Conservation (phyloP, 2,888 invertebrate genomes). For the Cerastoderma edule region DNA sequence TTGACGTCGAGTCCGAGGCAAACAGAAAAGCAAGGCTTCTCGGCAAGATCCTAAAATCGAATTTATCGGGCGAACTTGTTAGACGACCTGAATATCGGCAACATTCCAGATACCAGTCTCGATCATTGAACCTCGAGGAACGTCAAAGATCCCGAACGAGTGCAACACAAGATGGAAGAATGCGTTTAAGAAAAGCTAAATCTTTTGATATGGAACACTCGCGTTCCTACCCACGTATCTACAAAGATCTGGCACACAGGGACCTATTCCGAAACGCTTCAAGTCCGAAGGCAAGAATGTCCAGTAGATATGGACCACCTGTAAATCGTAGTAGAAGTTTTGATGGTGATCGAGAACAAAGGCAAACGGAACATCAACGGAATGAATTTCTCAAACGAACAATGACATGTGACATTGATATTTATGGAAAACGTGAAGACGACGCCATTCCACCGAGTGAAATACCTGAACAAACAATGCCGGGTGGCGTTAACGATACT, state of each 20-base stretch:
- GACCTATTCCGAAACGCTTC: neutral
- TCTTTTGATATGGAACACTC: neutral
- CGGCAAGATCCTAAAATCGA: slow-evolving; percentile 19
- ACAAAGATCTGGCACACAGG: neutral
- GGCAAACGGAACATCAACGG: neutral
- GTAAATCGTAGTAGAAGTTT: neutral
- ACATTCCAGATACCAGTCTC: slow-evolving; percentile 11
- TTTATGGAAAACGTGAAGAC: too few species aligned
- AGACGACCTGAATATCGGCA: slow-evolving; percentile 16
- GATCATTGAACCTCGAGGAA: neutral
- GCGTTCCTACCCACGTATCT: neutral
- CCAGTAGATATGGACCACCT: neutral
- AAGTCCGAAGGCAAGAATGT: neutral
- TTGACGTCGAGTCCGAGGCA: neutral
- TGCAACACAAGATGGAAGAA: neutral
- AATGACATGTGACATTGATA: too few species aligned
- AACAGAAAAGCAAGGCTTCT: neutral
- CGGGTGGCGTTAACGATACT: too few species aligned
- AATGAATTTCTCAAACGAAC: too few species aligned
- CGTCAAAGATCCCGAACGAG: neutral
- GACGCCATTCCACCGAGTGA: too few species aligned
- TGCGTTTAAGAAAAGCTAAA: slow-evolving; percentile 2
- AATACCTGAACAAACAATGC: too few species aligned
- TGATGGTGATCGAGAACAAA: neutral
- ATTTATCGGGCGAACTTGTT: slow-evolving; percentile 18